Evolutionary conservation across 1,140 invertebrate species (phyloP).

Genomic region (Stegodyphus dumicola): DNA sequence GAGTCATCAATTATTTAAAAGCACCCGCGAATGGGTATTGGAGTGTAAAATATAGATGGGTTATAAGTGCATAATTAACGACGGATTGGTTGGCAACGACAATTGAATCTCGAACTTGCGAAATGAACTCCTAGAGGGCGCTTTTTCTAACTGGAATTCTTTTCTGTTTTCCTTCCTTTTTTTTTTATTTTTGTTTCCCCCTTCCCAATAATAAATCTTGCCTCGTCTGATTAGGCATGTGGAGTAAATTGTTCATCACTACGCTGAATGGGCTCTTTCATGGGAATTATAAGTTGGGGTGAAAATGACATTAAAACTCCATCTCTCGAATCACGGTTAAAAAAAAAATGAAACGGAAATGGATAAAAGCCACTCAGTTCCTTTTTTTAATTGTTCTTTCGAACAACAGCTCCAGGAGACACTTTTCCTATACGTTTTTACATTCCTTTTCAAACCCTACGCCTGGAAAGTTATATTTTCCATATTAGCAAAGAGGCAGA

Average conservation of each 20-base stretch:
- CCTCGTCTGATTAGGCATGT: slow-evolving; percentile 54
- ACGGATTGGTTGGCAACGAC: slow-evolving; percentile 51
- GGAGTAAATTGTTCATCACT: slow-evolving; percentile 56
- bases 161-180: background rate
- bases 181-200: background rate
- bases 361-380: background rate
- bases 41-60: slow-evolving; percentile 61
- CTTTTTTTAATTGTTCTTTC: background rate
- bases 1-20: slow-evolving; percentile 61
- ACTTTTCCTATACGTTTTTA: too few species aligned
- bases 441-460: too few species aligned
- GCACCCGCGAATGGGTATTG: slow-evolving; percentile 52
- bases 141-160: slow-evolving; percentile 10
- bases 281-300: slow-evolving; percentile 47
- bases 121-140: slow-evolving; percentile 34
- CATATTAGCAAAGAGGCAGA: too few species aligned
- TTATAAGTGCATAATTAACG: slow-evolving; percentile 60
- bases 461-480: too few species aligned
- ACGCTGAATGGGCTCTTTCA: slow-evolving; percentile 18
- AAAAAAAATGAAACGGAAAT: slow-evolving; percentile 4
- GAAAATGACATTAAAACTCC: slow-evolving; percentile 48
- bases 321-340: slow-evolving; percentile 7
- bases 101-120: slow-evolving; percentile 59
- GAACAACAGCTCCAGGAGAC: too few species aligned
- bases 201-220: slow-evolving; percentile 54